phyloP scores from a whole-genome alignment of 2,113 vertebrate species.

The Tinamus guttatus region DNA sequence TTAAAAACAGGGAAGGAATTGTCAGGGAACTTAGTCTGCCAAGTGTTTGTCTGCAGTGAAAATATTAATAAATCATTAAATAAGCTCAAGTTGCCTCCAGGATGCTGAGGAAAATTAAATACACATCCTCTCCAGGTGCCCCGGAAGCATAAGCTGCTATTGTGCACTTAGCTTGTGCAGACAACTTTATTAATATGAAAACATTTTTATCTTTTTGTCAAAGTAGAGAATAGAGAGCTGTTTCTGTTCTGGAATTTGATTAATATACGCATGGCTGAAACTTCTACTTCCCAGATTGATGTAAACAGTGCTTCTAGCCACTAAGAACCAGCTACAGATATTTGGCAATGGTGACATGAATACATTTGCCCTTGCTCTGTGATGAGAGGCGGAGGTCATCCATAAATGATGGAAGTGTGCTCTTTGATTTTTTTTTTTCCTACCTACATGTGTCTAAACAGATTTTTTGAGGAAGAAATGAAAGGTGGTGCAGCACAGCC shows the following conservation, averaged over 20 bases:
- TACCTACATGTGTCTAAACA: background rate
- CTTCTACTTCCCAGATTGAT: background rate
- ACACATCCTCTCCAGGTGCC: rapidly evolving
- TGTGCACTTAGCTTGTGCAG: background rate
- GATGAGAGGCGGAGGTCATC: background rate
- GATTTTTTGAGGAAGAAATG: background rate
- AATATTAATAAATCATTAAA: background rate
- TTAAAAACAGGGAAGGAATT: background rate
- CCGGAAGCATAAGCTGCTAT: background rate
- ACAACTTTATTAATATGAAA: background rate
- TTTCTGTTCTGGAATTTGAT: background rate
- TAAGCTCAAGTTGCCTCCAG: background rate
- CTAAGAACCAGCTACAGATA: background rate
- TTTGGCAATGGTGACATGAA: background rate
- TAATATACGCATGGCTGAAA: background rate
- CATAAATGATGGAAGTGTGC: background rate
- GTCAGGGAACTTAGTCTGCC: background rate
- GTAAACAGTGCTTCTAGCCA: background rate
- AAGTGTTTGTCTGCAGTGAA: background rate
- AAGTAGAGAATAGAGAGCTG: background rate
- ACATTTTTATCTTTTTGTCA: background rate
- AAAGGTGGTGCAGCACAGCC: background rate
- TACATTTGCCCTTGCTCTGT: background rate
- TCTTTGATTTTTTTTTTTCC: background rate
- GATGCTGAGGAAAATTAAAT: background rate